Evolutionary conservation across 2,888 invertebrate genomes (phyloP).

Genomic region (Blastobasis adustella): DNA sequence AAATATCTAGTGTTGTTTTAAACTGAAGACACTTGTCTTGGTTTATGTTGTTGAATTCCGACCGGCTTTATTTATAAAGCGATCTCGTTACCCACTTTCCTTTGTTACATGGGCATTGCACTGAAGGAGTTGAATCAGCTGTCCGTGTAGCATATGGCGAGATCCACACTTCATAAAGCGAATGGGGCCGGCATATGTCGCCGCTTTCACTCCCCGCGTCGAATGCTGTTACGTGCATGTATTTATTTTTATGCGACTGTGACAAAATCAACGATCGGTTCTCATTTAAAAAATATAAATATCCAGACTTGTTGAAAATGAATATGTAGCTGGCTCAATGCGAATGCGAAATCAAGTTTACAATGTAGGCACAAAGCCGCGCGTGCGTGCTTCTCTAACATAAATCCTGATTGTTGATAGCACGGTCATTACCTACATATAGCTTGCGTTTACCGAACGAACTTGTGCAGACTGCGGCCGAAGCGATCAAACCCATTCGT

Average conservation of each 20-base stretch:
- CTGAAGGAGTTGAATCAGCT: conserved; percentile 50
- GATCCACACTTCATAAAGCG: conserved; percentile 62
- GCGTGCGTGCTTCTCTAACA: conserved; percentile 15
- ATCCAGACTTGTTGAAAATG: too few species aligned
- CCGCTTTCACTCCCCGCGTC: conserved; percentile 69
- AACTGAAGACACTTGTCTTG: neutral
- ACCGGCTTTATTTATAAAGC: neutral
- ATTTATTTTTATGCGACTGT: conserved; percentile 13
- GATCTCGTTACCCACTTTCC: conserved; percentile 4
- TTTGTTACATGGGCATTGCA: conserved; percentile 8
- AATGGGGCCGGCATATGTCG: conserved; percentile 69
- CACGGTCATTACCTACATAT: conserved; percentile 10
- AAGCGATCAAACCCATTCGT: neutral
- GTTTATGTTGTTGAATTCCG: neutral
- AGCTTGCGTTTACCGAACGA: conserved; percentile 6
- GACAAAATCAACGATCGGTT: conserved; percentile 6
- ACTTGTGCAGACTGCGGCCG: neutral
- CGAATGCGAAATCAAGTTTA: too few species aligned
- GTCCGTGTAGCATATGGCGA: conserved; percentile 64
- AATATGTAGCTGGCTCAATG: too few species aligned
- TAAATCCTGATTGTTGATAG: conserved; percentile 16
- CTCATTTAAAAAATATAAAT: too few species aligned
- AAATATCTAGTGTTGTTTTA: neutral
- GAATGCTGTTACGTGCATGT: conserved; percentile 48
- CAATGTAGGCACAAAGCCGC: neutral